Base-by-base conservation (phyloP, 2,888 invertebrate genomes). In the Agrotis exclamationis region DNA sequence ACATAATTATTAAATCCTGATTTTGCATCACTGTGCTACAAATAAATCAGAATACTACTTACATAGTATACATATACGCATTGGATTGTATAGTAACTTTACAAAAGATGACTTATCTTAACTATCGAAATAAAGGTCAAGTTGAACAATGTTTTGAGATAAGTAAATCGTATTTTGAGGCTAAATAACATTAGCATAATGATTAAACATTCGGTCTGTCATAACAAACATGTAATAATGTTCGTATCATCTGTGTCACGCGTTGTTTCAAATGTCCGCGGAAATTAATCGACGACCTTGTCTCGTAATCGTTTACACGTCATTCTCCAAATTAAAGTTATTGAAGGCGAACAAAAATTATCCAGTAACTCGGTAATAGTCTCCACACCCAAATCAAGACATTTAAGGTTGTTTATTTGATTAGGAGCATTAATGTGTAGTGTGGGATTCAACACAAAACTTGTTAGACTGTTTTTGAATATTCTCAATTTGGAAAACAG, bases 241-340 rank as follows among this genome's bases (percentile, higher is more conserved):
- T 75, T 72, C 28, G 63, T 72, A 70, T 47, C 76, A 83, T 81
- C 78, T 64, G 70, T 83, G 82, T 79, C 79, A 84, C 64, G 74
- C 68, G 78, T 76, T 69, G 63, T 79, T 76, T 76, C 45, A 74
- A 86, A 85, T 83, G 82, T 82, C 80, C 80, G 79, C 87, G 80
- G 74, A 84, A 86, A 87, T 85, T 79, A 82, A 73, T 82, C 57
- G 71, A 71, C 80, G 85, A 80, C 89, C 88, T 88, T 87, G 86
- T 67, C 74, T 65, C 59, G 75, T 84, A 85, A 84, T 79, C 72
- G 77, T 80, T 78, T 76, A 76, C 79, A 80, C 76, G 77, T 82
- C 74, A 78, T 83, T 80, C 76, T 80, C 50, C 56, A 73, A 83
- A 88, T 77, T 76, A 74, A 76, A 73, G 69, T 74, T 68, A 63